These are phyloP conservation scores for Cyanoliseus patagonus DNA, from an alignment of 2,113 vertebrate species.

Conservation along the genomic window DNA sequence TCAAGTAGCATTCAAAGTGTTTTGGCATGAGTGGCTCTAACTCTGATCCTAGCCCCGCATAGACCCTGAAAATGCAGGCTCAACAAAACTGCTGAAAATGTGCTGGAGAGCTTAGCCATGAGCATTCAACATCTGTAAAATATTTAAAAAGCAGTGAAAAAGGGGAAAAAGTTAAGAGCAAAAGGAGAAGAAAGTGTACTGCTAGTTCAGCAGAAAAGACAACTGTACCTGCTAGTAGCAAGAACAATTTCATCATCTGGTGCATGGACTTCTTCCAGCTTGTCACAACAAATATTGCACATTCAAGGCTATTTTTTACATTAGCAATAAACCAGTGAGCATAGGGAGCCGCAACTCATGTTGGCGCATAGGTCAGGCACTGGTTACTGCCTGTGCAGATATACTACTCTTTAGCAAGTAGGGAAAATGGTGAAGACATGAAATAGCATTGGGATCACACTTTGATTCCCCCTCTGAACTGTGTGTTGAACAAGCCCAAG, in stretches of 20 bases:
- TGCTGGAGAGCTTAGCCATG: not conserved
- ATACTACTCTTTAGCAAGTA: not conserved
- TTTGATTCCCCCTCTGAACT: not conserved
- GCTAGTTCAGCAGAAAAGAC: conserved; percentile 28
- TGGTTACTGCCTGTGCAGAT: not conserved
- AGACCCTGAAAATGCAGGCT: not conserved
- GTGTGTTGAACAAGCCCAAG: not conserved
- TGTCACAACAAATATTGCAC: conserved; percentile 12
- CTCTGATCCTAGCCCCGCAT: rapidly evolving
- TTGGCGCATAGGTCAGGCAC: not conserved
- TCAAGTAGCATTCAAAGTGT: not conserved
- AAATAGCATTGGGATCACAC: rapidly evolving
- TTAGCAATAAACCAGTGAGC: not conserved
- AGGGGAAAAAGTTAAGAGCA: not conserved
- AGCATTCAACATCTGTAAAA: not conserved
- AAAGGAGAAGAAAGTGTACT: not conserved
- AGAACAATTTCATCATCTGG: conserved; percentile 11
- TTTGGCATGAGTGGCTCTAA: not conserved
- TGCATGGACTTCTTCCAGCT: conserved; percentile 7
- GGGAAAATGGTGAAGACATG: not conserved
- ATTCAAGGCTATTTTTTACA: conserved; percentile 29
- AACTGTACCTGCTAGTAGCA: conserved; percentile 10
- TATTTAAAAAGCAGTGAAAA: conserved; percentile 13
- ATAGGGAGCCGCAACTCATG: not conserved
- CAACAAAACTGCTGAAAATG: not conserved